Conservation (phyloP, 2,797 vertebrate genomes). For the Pangasius mekongensis region DNA sequence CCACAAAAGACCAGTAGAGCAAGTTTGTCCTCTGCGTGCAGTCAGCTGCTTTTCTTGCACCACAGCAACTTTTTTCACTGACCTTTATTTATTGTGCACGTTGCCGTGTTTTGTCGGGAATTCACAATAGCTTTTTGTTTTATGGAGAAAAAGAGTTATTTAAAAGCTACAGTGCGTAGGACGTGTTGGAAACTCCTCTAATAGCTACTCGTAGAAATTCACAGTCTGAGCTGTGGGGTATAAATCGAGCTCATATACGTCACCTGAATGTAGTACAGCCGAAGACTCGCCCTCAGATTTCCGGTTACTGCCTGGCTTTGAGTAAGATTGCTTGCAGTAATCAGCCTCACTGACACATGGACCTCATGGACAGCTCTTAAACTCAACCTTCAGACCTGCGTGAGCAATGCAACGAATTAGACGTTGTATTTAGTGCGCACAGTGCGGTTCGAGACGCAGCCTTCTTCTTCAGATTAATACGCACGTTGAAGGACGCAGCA, state of each 20-base stretch:
- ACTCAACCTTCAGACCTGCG: background rate
- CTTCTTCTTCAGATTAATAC: too few relatives aligned
- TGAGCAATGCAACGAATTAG: background rate
- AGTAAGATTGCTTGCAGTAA: background rate
- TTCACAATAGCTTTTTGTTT: slow-evolving; percentile 4
- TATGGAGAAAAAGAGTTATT: background rate
- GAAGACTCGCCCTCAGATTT: background rate
- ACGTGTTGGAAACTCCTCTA: background rate
- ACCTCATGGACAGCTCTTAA: background rate
- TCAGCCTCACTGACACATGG: background rate
- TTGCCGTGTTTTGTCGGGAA: background rate
- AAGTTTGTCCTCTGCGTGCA: slow-evolving; percentile 22
- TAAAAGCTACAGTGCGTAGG: background rate
- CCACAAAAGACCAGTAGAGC: slow-evolving; percentile 44
- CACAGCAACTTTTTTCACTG: slow-evolving; percentile 16
- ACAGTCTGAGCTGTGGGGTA: background rate
- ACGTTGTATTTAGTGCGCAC: background rate
- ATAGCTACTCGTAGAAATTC: background rate
- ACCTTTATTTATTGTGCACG: slow-evolving; percentile 25
- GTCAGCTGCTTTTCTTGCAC: background rate
- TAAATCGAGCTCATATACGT: background rate
- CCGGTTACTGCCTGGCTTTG: background rate
- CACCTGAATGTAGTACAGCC: too few relatives aligned
- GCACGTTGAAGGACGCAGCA: background rate
- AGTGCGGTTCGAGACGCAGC: background rate